Conservation (phyloP, 92 coral and sea anemone genomes). For the Porites divaricata region DNA sequence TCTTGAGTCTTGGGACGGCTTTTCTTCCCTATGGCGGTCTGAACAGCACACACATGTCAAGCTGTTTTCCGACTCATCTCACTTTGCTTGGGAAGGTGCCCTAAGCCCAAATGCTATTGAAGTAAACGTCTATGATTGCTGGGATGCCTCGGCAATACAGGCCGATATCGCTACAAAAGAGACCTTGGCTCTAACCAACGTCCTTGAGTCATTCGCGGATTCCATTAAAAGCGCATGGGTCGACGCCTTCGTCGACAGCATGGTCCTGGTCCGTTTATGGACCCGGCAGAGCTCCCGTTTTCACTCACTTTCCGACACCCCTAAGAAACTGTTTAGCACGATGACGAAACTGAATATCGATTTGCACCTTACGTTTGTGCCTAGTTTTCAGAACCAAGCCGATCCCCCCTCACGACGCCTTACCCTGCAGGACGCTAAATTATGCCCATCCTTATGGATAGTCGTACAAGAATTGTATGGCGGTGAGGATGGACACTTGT, state of each 20-base stretch:
- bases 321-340: slow-evolving; percentile 32
- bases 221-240: slow-evolving; percentile 52
- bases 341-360: slow-evolving; percentile 4
- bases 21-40: slow-evolving; percentile 1
- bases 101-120: background rate
- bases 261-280: slow-evolving; percentile 19
- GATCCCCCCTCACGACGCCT: slow-evolving; percentile 51
- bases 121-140: slow-evolving; percentile 37
- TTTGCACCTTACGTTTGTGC: slow-evolving; percentile 37
- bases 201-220: slow-evolving; percentile 21
- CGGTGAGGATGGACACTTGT: too few species aligned
- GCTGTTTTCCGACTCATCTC: slow-evolving; percentile 48
- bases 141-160: slow-evolving; percentile 12
- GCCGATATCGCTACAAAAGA: slow-evolving; percentile 49
- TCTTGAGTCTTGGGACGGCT: too few species aligned
- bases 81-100: slow-evolving; percentile 16
- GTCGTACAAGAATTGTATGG: too few species aligned
- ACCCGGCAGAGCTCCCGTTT: slow-evolving; percentile 33
- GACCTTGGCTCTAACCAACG: slow-evolving; percentile 49
- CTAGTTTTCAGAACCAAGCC: slow-evolving; percentile 37
- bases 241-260: slow-evolving; percentile 50
- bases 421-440: slow-evolving; percentile 39
- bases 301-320: slow-evolving; percentile 22
- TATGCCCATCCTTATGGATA: slow-evolving; percentile 7
- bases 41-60: slow-evolving; percentile 24